Evolutionary conservation across 2,113 vertebrate genomes (phyloP), one percentile per base, ranked within the genome.

Genomic region (Nothocercus nigrocapillus): DNA sequence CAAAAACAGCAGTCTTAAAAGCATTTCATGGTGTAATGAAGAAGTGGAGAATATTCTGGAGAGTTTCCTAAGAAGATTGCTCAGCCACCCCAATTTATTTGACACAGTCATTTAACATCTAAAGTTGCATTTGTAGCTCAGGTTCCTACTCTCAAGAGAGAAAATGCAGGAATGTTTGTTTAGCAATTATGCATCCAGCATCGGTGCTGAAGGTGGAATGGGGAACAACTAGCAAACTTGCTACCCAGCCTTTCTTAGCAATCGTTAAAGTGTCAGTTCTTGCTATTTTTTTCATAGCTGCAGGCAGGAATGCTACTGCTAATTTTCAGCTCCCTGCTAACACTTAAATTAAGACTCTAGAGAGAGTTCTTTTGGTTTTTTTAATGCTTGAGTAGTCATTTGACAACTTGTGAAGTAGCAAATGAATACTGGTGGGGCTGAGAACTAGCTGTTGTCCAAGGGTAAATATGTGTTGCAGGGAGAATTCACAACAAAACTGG

Each of bases 301-400:
- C 96, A 95, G 90, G 86, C 94, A 86, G 86, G 64, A 93, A 89
- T 0, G 4, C 47, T 96, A 38, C 86, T 95, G 94, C 94, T 97
- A 97, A 97, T 97, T 97, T 97, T 97, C 91, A 95, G 89, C 86
- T 97, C 91, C 89, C 93, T 96, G 86, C 94, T 95, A 97, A 89
- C 86, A 79, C 94, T 92, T 86, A 96, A 94, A 95, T 97, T 94
- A 93, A 96, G 84, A 91, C 91, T 95, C 95, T 73, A 22, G 94
- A 96, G 94, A 87, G 66, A 53, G 27, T 92, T 56, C 90, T 62
- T 47, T 95, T 87, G 81, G 74, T 25, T 82, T 91, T 95, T 93
- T 95, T 95, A 94, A 92, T 74, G 78, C 94, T 89, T 91, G 93
- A 93, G 89, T 92, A 89, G 91, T 94, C 88, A 89, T 85, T 95